Base-by-base conservation (phyloP, 2,888 invertebrate genomes). In the Hylaea fasciaria region DNA sequence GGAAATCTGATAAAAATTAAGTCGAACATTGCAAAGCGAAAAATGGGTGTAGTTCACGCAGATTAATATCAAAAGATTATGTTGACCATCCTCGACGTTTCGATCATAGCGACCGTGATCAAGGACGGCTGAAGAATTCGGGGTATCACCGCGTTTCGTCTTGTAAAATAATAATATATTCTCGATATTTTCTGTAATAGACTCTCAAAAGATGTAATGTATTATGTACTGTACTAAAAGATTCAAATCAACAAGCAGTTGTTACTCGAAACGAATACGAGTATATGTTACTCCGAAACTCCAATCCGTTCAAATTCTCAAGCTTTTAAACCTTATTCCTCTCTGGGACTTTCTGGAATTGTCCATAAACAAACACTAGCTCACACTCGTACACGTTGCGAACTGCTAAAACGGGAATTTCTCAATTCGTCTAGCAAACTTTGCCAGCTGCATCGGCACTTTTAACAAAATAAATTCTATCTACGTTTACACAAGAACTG, bases 351-450 rank as follows among this genome's bases (percentile, higher is more conserved):
- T 35, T 52, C 58, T 43, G 7, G 16, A 50, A 54, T 41, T 46
- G 60, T 60, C 55, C 45, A 60, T 60, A 60, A 55, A 51, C 60
- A 60, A 60, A 60, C 55, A 55, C 28, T 60, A 22, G 49, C 45
- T 28, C 45, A 22, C 51, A 41, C 57, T 37, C 45, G 49, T 39
- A 35, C 48, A 45, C 39, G 55, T 29, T 47, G 45, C 55, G 35
- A 54, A 17, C 50, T 32, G 35, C 22, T 48, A 49, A 49, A 59
- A 22, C 32, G 49, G 29, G 53, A 50, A 54, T 50, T 60, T 54
- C 54, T 45, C 54, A 54, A 60, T 60, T 60, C 45, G 50, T 60
- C 54, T 16, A 35, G 59, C 40, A 60, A 59, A 54, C 54, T 41
- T 60, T 12, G 32, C 32, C 32, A 32, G 39, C 59, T 54, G 60